Evolutionary conservation across 2,113 vertebrate species (phyloP), one percentile per base, ranked within the genome.

Genomic region (Neolamprologus cancellatus): DNA sequence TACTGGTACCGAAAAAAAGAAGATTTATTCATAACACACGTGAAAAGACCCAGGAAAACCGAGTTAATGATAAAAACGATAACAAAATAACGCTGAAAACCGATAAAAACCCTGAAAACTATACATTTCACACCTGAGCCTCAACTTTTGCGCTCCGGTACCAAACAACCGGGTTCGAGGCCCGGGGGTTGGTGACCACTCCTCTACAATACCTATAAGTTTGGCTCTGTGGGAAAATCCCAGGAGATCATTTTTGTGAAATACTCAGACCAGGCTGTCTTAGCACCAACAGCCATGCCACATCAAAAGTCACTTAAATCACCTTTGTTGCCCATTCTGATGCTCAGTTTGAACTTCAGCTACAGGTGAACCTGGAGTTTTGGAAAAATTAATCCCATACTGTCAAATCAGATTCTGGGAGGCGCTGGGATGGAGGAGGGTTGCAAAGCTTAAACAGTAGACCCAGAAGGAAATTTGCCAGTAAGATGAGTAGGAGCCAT

Each of bases 1-100:
- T 44, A 7, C 41, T 0, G 3, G 3, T 44, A 44, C 41, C 0
- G 1, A 15, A 44, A 44, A 15, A 44, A 44, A 15, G 13, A 44
- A 44, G 13, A 44, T 44, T 46, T 46, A 46, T 46, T 46, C 14
- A 15, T 15, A 46, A 15, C 41, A 46, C 3, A 46, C 6, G 6
- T 46, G 41, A 46, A 46, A 15, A 46, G 0, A 46, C 6, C 41
- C 2, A 46, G 41, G 41, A 46, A 46, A 46, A 46, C 14, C 0
- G 14, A 46, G 41, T 46, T 0, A 46, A 46, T 14, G 44, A 1
- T 46, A 46, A 46, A 46, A 46, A 46, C 2, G 0, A 13, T 3
- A 41, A 41, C 39, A 41, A 41, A 41, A 41, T 41, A 41, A 41
- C 2, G 0, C 39, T 41, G 39, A 41, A 41, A 41, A 41, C 39